Base-by-base conservation (phyloP, 2,113 vertebrate genomes). In the Sakesphorus luctuosus region DNA sequence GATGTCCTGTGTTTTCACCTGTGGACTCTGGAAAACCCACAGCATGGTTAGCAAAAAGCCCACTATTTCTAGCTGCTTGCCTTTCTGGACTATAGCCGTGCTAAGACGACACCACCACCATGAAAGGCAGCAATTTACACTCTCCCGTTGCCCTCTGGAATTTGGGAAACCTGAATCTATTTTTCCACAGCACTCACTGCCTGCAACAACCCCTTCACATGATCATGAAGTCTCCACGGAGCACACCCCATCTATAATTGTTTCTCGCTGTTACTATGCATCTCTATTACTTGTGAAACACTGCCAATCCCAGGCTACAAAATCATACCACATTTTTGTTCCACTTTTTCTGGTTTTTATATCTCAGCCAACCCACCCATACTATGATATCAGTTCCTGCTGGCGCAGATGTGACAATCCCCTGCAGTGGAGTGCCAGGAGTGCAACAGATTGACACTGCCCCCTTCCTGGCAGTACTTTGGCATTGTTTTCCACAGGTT, bases 401-500 rank as follows among this genome's bases (percentile, higher is more conserved):
- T 50, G 84, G 80, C 83, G 78, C 68, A 87, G 94, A 89, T 73
- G 82, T 65, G 87, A 78, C 29, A 55, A 75, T 68, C 40, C 80
- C 11, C 90, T 71, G 69, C 73, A 78, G 59, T 12, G 12, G 35
- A 52, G 56, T 47, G 72, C 83, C 86, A 87, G 63, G 23, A 83
- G 85, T 46, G 43, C 75, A 69, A 20, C 88, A 88, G 67, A 92
- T 73, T 87, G 86, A 65, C 83, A 63, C 76, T 89, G 89, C 76
- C 76, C 74, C 89, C 89, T 89, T 93, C 62, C 86, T 89, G 83
- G 86, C 61, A 62, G 63, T 50, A 18, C 72, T 52, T 74, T 0
- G 0, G 50, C 38, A 47, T 38, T 0, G 0, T 25, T 74, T 87
- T 63, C 56, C 44, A 40, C 65, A 1, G 1, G 13, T 0, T 1